Evolutionary conservation across 1,140 invertebrate species (phyloP), one percentile per base, ranked within the genome.

Genomic region (Drosophila ambigua): DNA sequence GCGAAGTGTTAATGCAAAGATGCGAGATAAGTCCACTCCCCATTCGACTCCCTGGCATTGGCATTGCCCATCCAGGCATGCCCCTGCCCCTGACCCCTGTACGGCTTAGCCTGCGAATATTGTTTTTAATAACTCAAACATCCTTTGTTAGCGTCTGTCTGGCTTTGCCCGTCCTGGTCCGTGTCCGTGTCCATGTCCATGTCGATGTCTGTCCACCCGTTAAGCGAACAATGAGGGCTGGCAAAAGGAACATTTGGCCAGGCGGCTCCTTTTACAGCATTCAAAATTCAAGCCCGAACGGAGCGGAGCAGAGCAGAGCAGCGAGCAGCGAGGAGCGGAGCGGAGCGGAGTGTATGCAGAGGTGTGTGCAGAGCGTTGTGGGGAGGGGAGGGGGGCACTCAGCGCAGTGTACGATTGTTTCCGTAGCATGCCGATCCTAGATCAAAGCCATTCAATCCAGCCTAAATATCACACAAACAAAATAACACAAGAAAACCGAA

Each of bases 1-100:
- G 28, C 60, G 59, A 88, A 83, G 83, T 88, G 83, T 89, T 88
- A 88, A 88, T 88, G 83, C 79, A 59, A 54, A 77, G 83, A 88
- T 88, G 84, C 64, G 68, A 77, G 83, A 88, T 88, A 88, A 88
- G 83, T 52, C 60, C 83, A 87, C 83, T 83, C 64, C 67, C 69
- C 76, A 67, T 75, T 58, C 75, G 51, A 77, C 67, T 77, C 57
- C 48, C 59, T 51, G 45, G 44, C 59, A 60, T 57, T 62, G 31
- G 3, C 28, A 31, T 8, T 74, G 49, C 65, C 54, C 71, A 72
- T 54, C 60, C 48, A 52, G 46, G 74, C 69, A 49, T 65, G 43
- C 35, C 35, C 26, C 26, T 28, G 6, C 5, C 26, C 45, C 5
- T 24, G 4, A n/a, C 23, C 23, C 23, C 0, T 24, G 23, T 3